These are phyloP conservation scores for Festucalex cinctus DNA, from an alignment of 2,113 vertebrate species.

Conservation along the genomic window DNA sequence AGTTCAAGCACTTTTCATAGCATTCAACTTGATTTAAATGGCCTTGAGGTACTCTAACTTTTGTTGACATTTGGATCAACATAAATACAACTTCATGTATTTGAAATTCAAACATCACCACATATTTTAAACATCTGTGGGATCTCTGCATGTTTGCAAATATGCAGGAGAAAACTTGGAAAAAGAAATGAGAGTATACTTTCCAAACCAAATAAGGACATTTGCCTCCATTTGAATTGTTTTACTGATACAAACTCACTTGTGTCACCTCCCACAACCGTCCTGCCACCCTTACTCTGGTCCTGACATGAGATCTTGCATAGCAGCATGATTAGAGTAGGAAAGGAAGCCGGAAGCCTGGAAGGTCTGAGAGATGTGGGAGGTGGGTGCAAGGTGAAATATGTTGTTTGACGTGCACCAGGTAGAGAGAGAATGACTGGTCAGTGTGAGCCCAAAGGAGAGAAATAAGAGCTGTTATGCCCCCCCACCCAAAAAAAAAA, in stretches of 20 bases:
- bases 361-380: constrained; percentile 12
- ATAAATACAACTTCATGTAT: no score
- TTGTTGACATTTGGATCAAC: no score
- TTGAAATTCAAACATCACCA: no score
- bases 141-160: no score
- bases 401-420: constrained; percentile 37
- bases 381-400: constrained; percentile 32
- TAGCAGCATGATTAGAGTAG: constrained; percentile 57
- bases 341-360: constrained; percentile 8
- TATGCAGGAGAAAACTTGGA: constrained; percentile 13
- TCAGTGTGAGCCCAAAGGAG: constrained; percentile 37
- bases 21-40: no score
- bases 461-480: constrained; percentile 5
- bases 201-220: constrained; percentile 52
- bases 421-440: constrained; percentile 23
- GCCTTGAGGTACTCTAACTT: no score
- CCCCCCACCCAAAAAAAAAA: constrained; percentile 2
- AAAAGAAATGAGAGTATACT: constrained; percentile 20
- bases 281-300: constrained; percentile 29
- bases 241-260: constrained; percentile 69
- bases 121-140: no score
- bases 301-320: constrained; percentile 27
- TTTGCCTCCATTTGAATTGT: constrained; percentile 51
- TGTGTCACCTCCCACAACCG: constrained; percentile 58
- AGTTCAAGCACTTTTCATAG: no score